Base-by-base conservation (phyloP, 2,797 vertebrate species). In the Trematomus bernacchii region DNA sequence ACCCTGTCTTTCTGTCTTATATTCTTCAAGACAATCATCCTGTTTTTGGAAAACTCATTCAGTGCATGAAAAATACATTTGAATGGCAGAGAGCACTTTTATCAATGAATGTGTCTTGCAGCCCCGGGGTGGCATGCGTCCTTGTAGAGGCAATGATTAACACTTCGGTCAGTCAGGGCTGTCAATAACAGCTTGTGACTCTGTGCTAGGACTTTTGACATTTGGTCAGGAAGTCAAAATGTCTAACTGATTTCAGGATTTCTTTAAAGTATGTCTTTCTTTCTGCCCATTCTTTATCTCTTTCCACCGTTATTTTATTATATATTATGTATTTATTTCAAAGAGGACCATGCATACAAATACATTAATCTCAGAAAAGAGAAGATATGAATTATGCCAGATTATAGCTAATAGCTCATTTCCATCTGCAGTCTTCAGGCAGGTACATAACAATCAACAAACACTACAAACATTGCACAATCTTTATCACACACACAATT, bases 121-220 rank as follows among this genome's bases (percentile, higher is more conserved):
- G 60, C 51, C 77, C 69, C 61, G 12, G 16, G 80, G 70, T 77
- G 81, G n/a, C 63, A 19, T 65, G 62, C 7, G 53, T 79, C 85
- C 79, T 87, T 88, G 82, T 77, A 60, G 16, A 85, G 61, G 80
- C 71, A 68, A 82, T 87, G 77, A 87, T 89, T 85, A 87, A 84
- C 85, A 86, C 80, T 86, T 87, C 68, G 83, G 71, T 85, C 75
- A 81, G 51, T 83, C 71, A 48, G 33, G 23, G 3, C 43, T 79
- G 73, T 81, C 79, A 19, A 74, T 86, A 80, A 79, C 57, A 67
- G 50, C 13, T 19, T 72, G 21, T 48, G 63, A 75, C 67, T 73
- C 40, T 10, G 44, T 82, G 66, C 46, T 53, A 62, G 6, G 23
- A 69, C 77, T 77, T 73, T 10, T 66, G 71, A 69, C 74, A 53